phyloP scores from a whole-genome alignment of 1,140 invertebrate species.

The Venturia canescens region DNA sequence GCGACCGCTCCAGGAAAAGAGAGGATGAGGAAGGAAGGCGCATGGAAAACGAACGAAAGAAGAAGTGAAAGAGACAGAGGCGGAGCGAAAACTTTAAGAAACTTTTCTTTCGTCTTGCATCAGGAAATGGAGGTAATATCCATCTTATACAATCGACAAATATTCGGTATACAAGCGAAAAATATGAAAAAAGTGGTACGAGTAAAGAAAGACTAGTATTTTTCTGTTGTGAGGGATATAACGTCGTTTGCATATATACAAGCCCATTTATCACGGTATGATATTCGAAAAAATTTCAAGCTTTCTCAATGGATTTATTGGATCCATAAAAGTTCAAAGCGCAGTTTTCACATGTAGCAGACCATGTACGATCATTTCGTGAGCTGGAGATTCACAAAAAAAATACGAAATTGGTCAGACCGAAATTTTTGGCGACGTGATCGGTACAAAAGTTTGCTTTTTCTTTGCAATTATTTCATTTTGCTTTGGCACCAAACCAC shows the following conservation, averaged over 20 bases:
- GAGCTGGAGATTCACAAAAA: background rate
- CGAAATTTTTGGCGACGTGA: background rate
- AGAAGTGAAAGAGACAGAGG: slow-evolving; percentile 12
- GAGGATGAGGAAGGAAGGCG: slow-evolving; percentile 15
- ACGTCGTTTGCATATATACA: slow-evolving; percentile 10
- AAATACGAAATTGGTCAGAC: background rate
- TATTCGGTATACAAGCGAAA: slow-evolving; percentile 16
- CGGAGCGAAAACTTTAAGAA: slow-evolving; percentile 19
- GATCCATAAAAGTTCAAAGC: background rate
- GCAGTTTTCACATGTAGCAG: background rate
- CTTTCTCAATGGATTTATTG: background rate
- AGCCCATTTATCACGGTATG: background rate
- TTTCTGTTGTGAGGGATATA: background rate
- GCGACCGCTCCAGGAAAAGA: background rate
- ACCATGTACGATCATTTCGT: background rate
- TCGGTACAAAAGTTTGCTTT: too few species aligned
- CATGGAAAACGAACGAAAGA: background rate
- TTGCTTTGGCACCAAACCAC: too few species aligned
- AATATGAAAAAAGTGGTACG: background rate
- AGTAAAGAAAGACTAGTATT: background rate
- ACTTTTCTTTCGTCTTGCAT: background rate
- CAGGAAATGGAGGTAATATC: slow-evolving; percentile 35
- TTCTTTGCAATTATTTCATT: too few species aligned
- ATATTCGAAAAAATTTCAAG: slow-evolving; percentile 15
- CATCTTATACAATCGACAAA: slow-evolving; percentile 33